Conservation (phyloP, 1,140 invertebrate species). For the Tetraneura akinire region DNA sequence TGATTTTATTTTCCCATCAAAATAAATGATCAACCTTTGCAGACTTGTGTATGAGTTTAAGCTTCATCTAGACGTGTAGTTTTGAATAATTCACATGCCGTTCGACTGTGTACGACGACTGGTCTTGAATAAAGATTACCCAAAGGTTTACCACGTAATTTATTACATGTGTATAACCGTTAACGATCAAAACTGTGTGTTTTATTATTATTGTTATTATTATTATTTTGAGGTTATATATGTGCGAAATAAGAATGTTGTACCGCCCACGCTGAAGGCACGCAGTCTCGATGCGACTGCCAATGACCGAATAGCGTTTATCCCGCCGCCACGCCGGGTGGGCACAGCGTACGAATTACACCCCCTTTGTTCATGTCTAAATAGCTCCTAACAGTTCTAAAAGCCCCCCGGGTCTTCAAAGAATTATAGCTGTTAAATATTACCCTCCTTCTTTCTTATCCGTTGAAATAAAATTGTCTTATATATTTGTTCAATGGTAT, state of each 20-base stretch:
- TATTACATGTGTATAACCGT: constrained; percentile 29
- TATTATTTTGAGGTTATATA: constrained; percentile 9
- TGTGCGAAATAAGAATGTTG: neutral
- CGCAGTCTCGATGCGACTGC: constrained; percentile 48
- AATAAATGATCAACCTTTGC: constrained; percentile 23
- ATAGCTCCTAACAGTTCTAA: neutral
- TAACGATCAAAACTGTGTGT: constrained; percentile 6
- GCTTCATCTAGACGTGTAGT: neutral
- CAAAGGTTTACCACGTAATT: constrained; percentile 35
- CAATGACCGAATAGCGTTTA: constrained; percentile 48
- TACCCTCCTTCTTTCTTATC: neutral
- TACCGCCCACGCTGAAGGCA: constrained; percentile 25
- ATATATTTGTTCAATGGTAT: no score
- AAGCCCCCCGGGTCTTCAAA: neutral
- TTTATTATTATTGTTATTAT: constrained; percentile 22
- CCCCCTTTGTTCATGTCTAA: neutral
- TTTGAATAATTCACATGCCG: constrained; percentile 33
- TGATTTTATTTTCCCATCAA: neutral
- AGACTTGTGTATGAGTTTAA: no score
- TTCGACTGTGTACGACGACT: neutral
- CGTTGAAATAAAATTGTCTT: neutral
- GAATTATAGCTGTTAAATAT: constrained; percentile 22
- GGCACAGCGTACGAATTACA: constrained; percentile 29
- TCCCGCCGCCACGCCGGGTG: constrained; percentile 25
- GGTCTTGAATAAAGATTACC: constrained; percentile 35